phyloP scores from a whole-genome alignment of 2,888 invertebrate species.

The Cheilosia grossa region DNA sequence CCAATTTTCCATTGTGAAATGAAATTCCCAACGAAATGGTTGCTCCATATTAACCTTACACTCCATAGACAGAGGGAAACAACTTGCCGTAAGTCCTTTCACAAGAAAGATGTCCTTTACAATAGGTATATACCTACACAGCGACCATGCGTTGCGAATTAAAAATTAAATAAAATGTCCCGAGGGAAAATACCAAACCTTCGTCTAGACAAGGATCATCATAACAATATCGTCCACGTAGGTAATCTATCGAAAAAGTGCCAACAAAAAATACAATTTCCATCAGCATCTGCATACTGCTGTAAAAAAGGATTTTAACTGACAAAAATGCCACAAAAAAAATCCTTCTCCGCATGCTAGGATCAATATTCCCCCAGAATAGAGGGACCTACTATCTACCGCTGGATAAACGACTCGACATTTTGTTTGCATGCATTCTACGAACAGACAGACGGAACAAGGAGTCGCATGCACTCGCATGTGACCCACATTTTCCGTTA shows the following conservation, averaged over 20 bases:
- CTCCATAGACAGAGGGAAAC: constrained; percentile 3
- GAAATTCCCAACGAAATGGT: constrained; percentile 9
- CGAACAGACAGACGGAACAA: constrained; percentile 15
- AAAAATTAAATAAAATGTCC: constrained; percentile 13
- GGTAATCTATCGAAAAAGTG: constrained; percentile 4
- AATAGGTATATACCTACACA: neutral
- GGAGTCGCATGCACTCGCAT: constrained; percentile 44
- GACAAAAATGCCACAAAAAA: neutral
- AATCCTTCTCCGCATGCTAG: constrained; percentile 18
- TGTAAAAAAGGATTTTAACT: constrained; percentile 10
- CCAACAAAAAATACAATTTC: constrained; percentile 33
- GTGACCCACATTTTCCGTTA: constrained; percentile 54
- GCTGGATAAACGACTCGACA: constrained; percentile 5
- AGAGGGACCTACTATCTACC: neutral
- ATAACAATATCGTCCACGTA: constrained; percentile 27
- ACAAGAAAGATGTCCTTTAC: neutral
- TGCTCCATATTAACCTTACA: constrained; percentile 9
- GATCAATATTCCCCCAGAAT: constrained; percentile 49
- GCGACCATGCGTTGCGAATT: neutral
- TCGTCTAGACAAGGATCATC: constrained; percentile 56
- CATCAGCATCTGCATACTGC: constrained; percentile 30
- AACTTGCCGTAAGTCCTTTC: constrained; percentile 1
- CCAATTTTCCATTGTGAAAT: constrained; percentile 45
- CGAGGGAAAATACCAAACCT: constrained; percentile 1
- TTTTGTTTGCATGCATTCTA: constrained; percentile 8